Base-by-base conservation (phyloP, 2,888 invertebrate genomes). In the Polydrusus pterygomalis region DNA sequence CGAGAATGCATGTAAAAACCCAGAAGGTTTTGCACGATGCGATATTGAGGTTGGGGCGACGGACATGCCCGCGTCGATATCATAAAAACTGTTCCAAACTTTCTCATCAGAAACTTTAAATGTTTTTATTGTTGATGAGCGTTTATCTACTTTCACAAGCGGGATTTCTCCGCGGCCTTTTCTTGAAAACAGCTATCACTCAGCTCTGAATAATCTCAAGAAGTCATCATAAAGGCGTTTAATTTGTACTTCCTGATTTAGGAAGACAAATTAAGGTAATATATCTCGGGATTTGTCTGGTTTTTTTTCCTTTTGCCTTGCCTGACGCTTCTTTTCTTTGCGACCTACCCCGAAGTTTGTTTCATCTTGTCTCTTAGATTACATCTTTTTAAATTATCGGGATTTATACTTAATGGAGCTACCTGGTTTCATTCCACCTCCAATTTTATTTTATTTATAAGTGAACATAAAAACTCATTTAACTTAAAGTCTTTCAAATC, bases 41-140 rank as follows among this genome's bases (percentile, higher is more conserved):
- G 71, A 68, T 64, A 54, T 54, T 75, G 40, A 43, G 65, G 38
- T 64, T 69, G 49, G 49, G 65, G 75, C 71, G 75, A 67, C 70
- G 71, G 70, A 72, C 76, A 77, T 73, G 58, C 34, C 70, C 67
- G 68, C 51, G 62, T 67, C 60, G 71, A 77, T 80, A 77, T 76
- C 79, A 75, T 81, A 83, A 84, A 83, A 85, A 83, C 81, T 80
- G 68, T 38, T 70, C 77, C 43, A 84, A 83, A 82, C 82, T 83
- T 81, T 80, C 80, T 83, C 83, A 83, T 85, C 82, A 83, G 81
- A 80, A 82, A 84, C 82, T 84, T 84, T 82, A 82, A 84, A 83
- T 83, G 85, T 85, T 85, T 84, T 84, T 84, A 85, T 84, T 84
- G 84, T 83, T 83, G 84, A 85, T 84, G 84, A 84, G 80, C 84